Base-by-base conservation (phyloP, 92 coral and sea anemone genomes). In the Epizoanthus illoricatus region DNA sequence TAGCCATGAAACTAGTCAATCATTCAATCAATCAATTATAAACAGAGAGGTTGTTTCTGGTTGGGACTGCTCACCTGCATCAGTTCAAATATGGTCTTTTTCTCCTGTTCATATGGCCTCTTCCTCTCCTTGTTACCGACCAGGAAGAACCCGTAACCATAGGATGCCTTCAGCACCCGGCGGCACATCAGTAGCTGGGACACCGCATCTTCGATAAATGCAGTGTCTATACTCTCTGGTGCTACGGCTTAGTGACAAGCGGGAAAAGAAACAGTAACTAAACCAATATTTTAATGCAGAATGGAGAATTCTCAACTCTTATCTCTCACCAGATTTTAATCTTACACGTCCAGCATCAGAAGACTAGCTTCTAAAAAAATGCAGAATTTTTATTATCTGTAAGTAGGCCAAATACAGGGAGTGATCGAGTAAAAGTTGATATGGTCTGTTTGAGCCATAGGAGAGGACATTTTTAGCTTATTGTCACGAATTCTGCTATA, bases 141-240 rank as follows among this genome's bases (percentile, higher is more conserved):
- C 28, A 95, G 90, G 80, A 87, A 95, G 83, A 73, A 93, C 0
- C 98, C 98, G 62, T 95, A 91, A 8, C 91, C 98, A 74, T 95
- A 95, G 19, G 98, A 95, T 9, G 98, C 92, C 84, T 91, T 88
- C 42, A 95, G 90, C 5, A 95, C 94, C 69, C 96, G 86, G 47
- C 98, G 81, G 42, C 98, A 92, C 70, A 88, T 87, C 12, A 95
- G 85, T 41, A 95, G 79, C 84, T 91, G 92, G 10, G 91, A 91
- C 9, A 95, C 97, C 15, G 98, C 98, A 66, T 95, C 98, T 75
- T 95, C 94, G 47, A 95, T 93, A 68, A 95, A 95, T 57, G 86
- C 86, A n/a, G 98, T 95, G 76, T 93, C 96, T 1, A 86, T 92
- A 74, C 86, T 89, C 80, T 91, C 97, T 4, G 86, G 85, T 43